Evolutionary conservation across 1,140 invertebrate species (phyloP).

Genomic region (Spodoptera frugiperda): DNA sequence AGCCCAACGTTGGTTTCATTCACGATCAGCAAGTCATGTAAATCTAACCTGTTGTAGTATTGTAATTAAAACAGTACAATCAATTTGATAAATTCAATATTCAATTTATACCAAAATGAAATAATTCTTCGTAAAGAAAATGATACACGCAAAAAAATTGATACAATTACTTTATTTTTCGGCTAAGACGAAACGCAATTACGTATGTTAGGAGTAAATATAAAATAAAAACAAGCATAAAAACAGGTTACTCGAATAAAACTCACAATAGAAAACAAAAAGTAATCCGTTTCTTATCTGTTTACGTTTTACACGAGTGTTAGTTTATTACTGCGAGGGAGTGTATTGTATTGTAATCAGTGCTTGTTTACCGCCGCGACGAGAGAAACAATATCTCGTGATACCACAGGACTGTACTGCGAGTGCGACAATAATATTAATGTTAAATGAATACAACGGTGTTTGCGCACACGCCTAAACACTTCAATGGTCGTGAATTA

Average conservation of each 20-base stretch:
- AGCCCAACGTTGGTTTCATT: conserved; percentile 24
- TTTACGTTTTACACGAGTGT: neutral
- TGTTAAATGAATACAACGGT: conserved; percentile 79
- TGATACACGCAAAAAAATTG: no score
- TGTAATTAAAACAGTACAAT: conserved; percentile 7
- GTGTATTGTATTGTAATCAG: conserved; percentile 58
- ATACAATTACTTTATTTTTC: no score
- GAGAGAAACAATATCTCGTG: conserved; percentile 62
- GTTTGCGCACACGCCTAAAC: conserved; percentile 76
- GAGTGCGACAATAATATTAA: conserved; percentile 73
- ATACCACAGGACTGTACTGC: conserved; percentile 67
- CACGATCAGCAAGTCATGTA: conserved; percentile 27
- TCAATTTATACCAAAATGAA: no score
- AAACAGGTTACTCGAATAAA: no score
- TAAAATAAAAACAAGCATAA: no score
- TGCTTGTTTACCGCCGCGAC: conserved; percentile 60
- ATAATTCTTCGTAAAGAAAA: no score
- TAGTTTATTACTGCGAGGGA: conserved; percentile 1
- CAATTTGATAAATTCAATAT: neutral
- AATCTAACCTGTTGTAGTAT: conserved; percentile 10
- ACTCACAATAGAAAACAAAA: no score
- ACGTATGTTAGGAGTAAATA: no score
- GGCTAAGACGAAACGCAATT: no score
- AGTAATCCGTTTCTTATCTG: neutral
- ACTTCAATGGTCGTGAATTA: conserved; percentile 76